Evolutionary conservation across 2,113 vertebrate genomes (phyloP).

Genomic region (Himantopus leucocephalus): DNA sequence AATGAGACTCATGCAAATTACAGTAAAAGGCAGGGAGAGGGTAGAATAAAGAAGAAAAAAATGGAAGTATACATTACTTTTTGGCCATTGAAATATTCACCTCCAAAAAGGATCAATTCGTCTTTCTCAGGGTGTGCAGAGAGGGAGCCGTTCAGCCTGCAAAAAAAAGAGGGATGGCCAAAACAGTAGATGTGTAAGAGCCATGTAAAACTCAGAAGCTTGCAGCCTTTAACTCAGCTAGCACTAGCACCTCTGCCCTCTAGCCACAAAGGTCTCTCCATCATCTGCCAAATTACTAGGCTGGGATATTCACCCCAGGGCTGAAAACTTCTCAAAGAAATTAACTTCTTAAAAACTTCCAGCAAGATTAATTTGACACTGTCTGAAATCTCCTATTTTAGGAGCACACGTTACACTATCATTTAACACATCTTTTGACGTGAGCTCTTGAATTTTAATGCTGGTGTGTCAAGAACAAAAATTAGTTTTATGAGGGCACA

Average conservation of each 20-base stretch:
- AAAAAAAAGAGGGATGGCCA: background rate
- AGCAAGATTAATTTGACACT: slow-evolving; percentile 41
- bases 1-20: slow-evolving; percentile 33
- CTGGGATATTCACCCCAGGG: background rate
- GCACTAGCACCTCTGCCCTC: background rate
- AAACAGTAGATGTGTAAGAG: background rate
- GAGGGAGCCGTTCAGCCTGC: slow-evolving; percentile 87
- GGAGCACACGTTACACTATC: slow-evolving; percentile 8
- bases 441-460: slow-evolving; percentile 66
- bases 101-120: slow-evolving; percentile 94
- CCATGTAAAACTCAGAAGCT: background rate
- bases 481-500: slow-evolving; percentile 8
- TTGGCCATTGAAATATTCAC: slow-evolving; percentile 97
- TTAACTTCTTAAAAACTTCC: slow-evolving; percentile 14
- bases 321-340: slow-evolving; percentile 49
- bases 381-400: slow-evolving; percentile 66
- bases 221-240: background rate
- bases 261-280: slow-evolving; percentile 12
- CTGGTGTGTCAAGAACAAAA: slow-evolving; percentile 15
- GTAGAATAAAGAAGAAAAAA: slow-evolving; percentile 13
- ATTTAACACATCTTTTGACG: slow-evolving; percentile 41
- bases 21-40: background rate
- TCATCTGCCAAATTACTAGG: slow-evolving; percentile 4
- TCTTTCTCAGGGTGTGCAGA: slow-evolving; percentile 92
- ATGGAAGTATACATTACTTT: slow-evolving; percentile 85